Percentiles rank a stretch among this genome's conserved stretches.
These are phyloP conservation scores for Enteromius anoplus DNA, from an alignment of 2,797 vertebrate genomes.

Conservation along the genomic window DNA sequence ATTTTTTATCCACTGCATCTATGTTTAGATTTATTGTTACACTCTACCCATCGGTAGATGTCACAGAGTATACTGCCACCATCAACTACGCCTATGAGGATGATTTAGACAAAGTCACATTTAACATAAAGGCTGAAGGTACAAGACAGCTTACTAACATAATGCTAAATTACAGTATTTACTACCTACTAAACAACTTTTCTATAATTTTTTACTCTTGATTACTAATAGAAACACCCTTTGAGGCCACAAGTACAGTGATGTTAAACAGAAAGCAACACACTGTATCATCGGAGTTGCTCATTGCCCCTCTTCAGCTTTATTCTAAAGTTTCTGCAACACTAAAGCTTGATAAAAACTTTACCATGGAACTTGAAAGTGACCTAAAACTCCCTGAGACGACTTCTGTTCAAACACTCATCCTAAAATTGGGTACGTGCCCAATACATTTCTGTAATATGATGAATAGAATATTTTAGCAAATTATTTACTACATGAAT, in stretches of 20 bases:
- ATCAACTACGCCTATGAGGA: conserved; percentile 79
- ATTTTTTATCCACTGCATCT: not conserved
- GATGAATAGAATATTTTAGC: not conserved
- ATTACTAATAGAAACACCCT: conserved; percentile 75
- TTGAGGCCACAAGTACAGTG: conserved; percentile 78
- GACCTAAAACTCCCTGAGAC: conserved; percentile 75
- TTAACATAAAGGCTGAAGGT: conserved; percentile 87
- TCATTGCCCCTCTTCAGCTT: conserved; percentile 76
- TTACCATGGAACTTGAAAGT: conserved; percentile 80
- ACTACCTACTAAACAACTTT: not conserved
- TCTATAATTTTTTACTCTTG: not conserved
- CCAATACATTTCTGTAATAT: not conserved
- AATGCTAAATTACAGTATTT: not conserved
- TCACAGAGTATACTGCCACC: conserved; percentile 85
- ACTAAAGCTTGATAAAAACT: conserved; percentile 72
- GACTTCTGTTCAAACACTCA: conserved; percentile 77
- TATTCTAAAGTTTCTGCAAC: conserved; percentile 79
- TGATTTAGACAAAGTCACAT: conserved; percentile 80
- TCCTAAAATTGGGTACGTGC: conserved; percentile 82
- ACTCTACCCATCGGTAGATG: conserved; percentile 82
- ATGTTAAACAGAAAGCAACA: conserved; percentile 83
- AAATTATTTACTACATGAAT: not conserved
- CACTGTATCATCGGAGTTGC: conserved; percentile 79
- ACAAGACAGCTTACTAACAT: conserved; percentile 66
- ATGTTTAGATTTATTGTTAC: conserved; percentile 81